These are phyloP conservation scores for Lacerta viridis DNA, from an alignment of 2,797 vertebrate genomes.

Conservation along the genomic window DNA sequence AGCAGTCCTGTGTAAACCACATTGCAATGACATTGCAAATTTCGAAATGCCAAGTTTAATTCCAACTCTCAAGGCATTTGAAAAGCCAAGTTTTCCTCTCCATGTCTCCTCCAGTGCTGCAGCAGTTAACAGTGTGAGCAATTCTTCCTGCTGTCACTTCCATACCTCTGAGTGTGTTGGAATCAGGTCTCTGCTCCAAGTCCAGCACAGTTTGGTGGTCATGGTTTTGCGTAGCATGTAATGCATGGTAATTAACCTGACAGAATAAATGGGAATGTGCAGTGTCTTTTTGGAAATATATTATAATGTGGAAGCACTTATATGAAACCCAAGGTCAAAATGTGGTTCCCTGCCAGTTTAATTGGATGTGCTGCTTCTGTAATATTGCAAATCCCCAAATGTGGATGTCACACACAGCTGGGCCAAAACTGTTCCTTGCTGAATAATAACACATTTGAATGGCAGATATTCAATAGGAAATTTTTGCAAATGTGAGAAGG, in stretches of 20 bases:
- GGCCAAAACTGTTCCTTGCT: constrained; percentile 46
- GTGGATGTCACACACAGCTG: constrained; percentile 31
- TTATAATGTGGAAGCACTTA: constrained; percentile 21
- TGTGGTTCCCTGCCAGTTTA: constrained; percentile 54
- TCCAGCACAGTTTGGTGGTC: not conserved
- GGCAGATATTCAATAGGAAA: constrained; percentile 40
- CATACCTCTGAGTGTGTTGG: not conserved
- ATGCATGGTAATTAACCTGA: constrained; percentile 41
- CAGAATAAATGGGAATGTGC: constrained; percentile 15
- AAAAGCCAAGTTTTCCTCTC: not conserved
- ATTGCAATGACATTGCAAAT: too few relatives aligned
- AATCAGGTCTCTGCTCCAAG: not conserved
- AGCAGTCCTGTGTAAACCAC: too few relatives aligned
- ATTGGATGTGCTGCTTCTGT: constrained; percentile 42
- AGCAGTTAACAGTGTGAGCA: not conserved
- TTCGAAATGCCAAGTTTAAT: not conserved
- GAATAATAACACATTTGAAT: constrained; percentile 60
- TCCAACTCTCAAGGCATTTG: not conserved
- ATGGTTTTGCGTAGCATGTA: not conserved
- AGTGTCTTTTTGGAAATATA: constrained; percentile 37
- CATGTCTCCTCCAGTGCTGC: not conserved
- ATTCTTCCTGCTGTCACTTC: not conserved
- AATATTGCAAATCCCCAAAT: constrained; percentile 40
- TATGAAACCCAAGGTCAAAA: constrained; percentile 32
- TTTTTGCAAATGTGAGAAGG: constrained; percentile 36